A percentile compares a stretch with the other conserved stretches of the same genome.
phyloP scores from a whole-genome alignment of 2,888 invertebrate genomes.

The Rotaria macrura region DNA sequence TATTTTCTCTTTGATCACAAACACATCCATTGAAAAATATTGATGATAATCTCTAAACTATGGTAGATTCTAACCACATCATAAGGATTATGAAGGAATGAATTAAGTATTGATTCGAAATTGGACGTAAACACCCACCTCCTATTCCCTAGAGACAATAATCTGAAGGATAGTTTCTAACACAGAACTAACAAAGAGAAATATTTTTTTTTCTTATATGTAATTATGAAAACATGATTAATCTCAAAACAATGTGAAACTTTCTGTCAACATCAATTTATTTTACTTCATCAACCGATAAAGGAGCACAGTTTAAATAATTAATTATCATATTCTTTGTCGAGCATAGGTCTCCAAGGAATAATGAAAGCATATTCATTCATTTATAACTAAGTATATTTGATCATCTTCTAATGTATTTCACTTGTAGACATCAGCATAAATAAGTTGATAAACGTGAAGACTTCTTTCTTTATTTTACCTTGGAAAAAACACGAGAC shows the following conservation, averaged over 20 bases:
- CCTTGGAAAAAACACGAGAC: neutral
- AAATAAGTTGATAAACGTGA: neutral
- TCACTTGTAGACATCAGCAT: neutral
- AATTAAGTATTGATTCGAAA: no score
- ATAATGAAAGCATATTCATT: neutral
- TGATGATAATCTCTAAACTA: no score
- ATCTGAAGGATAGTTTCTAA: no score
- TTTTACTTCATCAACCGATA: neutral
- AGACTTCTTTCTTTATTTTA: neutral
- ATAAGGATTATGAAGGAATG: no score
- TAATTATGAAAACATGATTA: neutral
- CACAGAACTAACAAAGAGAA: neutral
- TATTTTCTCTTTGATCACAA: no score
- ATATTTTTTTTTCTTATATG: neutral
- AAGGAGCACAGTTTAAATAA: neutral
- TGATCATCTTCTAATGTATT: neutral
- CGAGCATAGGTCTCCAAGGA: neutral
- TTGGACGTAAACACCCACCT: no score
- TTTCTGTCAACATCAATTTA: neutral
- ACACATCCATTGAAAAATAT: no score
- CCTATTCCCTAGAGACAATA: no score
- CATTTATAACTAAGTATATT: neutral
- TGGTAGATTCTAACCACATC: no score
- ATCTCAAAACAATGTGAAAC: neutral
- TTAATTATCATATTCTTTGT: neutral